Evolutionary conservation across 2,797 vertebrate species (phyloP).

Genomic region (Rhinichthys osculus): DNA sequence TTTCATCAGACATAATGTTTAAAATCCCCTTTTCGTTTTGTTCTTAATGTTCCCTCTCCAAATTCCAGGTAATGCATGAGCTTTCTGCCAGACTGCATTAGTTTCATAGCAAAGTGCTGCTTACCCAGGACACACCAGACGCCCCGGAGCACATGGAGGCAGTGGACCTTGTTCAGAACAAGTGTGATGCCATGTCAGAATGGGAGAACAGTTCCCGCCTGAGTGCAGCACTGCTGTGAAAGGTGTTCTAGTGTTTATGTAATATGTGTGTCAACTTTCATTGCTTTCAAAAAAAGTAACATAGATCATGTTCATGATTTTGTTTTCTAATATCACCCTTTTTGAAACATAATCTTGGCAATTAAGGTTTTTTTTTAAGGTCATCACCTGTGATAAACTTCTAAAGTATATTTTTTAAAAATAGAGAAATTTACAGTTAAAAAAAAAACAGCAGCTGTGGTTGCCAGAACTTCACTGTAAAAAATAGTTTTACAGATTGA

Average conservation of each 20-base stretch:
- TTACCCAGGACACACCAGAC: slow-evolving; percentile 65
- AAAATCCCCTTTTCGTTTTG: slow-evolving; percentile 8
- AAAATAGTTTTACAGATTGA: too few species aligned
- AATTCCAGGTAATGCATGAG: slow-evolving; percentile 57
- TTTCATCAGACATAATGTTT: background rate
- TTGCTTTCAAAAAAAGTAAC: background rate
- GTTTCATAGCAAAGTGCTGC: slow-evolving; percentile 68
- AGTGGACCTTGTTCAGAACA: slow-evolving; percentile 75
- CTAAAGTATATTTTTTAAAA: too few species aligned
- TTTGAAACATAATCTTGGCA: background rate
- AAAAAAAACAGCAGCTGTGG: too few species aligned
- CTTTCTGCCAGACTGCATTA: slow-evolving; percentile 70
- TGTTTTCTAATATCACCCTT: background rate
- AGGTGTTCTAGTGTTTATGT: slow-evolving; percentile 3
- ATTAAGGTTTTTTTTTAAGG: background rate
- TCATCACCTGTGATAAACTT: background rate
- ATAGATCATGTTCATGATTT: background rate
- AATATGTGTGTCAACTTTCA: slow-evolving; percentile 24
- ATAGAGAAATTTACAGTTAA: too few species aligned
- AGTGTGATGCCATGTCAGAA: slow-evolving; percentile 70
- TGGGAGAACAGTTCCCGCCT: slow-evolving; percentile 49
- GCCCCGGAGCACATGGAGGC: slow-evolving; percentile 70
- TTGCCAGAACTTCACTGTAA: too few species aligned
- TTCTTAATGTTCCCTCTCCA: slow-evolving; percentile 55
- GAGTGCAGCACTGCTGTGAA: slow-evolving; percentile 65